Evolutionary conservation across 2,797 vertebrate species (phyloP).

Genomic region (Sebastes vulpes): DNA sequence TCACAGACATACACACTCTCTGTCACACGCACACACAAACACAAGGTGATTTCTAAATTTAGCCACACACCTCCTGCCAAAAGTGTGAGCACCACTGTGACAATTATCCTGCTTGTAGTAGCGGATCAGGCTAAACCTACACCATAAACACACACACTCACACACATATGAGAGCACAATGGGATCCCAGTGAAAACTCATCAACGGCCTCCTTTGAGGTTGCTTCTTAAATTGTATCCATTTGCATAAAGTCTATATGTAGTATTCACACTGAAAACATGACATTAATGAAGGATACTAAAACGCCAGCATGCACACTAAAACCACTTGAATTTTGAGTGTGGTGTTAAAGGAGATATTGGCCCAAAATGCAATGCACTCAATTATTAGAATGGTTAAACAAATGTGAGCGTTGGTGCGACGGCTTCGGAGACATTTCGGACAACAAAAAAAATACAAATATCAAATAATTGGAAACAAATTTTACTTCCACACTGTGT

Average conservation of each 20-base stretch:
- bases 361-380: not conserved
- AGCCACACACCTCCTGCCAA: conserved; percentile 61
- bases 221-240: not conserved
- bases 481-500: not conserved
- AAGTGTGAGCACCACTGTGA: conserved; percentile 60
- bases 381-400: not conserved
- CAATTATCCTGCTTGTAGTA: conserved; percentile 48
- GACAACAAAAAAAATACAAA: not conserved
- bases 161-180: not conserved
- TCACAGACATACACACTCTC: conserved; percentile 4
- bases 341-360: not conserved
- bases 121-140: conserved; percentile 4
- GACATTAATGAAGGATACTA: not conserved
- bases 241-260: not conserved
- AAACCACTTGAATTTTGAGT: not conserved
- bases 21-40: conserved; percentile 14
- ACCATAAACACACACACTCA: not conserved
- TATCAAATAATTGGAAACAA: not conserved
- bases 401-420: accelerated
- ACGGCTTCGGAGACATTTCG: not conserved
- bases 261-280: not conserved
- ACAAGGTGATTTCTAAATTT: conserved; percentile 49
- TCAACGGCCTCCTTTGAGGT: not conserved
- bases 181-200: not conserved
- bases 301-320: not conserved